A percentile compares a stretch with the other conserved stretches of the same genome.
phyloP scores from a whole-genome alignment of 2,888 invertebrate genomes.

The Melikaiella ostensackeni region DNA sequence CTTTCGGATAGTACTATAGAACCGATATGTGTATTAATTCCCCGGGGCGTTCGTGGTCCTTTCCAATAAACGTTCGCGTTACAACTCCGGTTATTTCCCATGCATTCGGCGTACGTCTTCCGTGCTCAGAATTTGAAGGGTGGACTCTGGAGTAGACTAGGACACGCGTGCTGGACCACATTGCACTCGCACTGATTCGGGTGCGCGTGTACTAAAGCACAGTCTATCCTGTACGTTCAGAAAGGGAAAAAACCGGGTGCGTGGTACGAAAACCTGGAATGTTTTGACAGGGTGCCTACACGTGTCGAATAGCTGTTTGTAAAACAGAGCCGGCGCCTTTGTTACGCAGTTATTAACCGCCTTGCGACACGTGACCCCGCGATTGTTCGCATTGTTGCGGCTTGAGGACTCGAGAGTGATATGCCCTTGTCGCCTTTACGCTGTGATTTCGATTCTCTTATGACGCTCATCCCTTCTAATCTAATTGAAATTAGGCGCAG shows the following conservation, averaged over 20 bases:
- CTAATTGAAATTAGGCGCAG: slow-evolving; percentile 68
- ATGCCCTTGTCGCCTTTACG: slow-evolving; percentile 59
- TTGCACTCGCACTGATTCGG: slow-evolving; percentile 20
- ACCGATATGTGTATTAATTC: slow-evolving; percentile 28
- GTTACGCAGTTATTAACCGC: slow-evolving; percentile 73
- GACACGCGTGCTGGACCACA: slow-evolving; percentile 38
- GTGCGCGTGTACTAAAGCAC: slow-evolving; percentile 20
- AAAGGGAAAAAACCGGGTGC: slow-evolving; percentile 19
- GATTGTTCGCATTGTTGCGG: slow-evolving; percentile 72
- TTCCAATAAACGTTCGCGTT: slow-evolving; percentile 36
- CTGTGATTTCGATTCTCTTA: slow-evolving; percentile 61
- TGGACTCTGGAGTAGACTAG: slow-evolving; percentile 44
- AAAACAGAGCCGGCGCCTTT: slow-evolving; percentile 75
- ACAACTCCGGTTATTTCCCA: slow-evolving; percentile 49
- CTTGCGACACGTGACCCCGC: slow-evolving; percentile 61
- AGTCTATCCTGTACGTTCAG: slow-evolving; percentile 15
- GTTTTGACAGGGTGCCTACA: slow-evolving; percentile 75
- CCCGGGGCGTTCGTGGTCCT: slow-evolving; percentile 21
- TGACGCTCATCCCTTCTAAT: slow-evolving; percentile 58
- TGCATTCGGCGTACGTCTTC: slow-evolving; percentile 44
- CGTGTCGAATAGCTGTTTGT: slow-evolving; percentile 76
- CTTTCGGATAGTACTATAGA: slow-evolving; percentile 18
- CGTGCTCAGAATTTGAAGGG: slow-evolving; percentile 38
- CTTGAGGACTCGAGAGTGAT: slow-evolving; percentile 68
- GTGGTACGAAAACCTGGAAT: slow-evolving; percentile 60